Percentiles rank a stretch among this genome's conserved stretches.
These are phyloP conservation scores for Mimumesa dahlbomi DNA, from an alignment of 2,888 invertebrate genomes.

Conservation along the genomic window DNA sequence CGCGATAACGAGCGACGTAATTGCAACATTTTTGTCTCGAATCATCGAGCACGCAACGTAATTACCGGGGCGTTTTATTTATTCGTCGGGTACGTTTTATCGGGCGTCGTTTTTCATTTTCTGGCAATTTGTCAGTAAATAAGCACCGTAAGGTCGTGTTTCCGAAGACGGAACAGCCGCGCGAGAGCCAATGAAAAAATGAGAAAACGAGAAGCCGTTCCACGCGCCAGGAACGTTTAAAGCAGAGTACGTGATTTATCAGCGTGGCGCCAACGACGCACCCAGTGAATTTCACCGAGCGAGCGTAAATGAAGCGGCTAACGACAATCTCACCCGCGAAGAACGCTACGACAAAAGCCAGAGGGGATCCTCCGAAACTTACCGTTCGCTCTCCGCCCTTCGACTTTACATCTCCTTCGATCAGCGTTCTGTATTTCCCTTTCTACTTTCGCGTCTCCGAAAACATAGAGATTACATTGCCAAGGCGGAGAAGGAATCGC, in stretches of 20 bases:
- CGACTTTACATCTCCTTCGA: slow-evolving; percentile 15
- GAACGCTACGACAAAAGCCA: slow-evolving; percentile 47
- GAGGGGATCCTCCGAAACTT: slow-evolving; percentile 12
- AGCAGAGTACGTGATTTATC: slow-evolving; percentile 60
- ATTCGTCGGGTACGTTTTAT: too few species aligned
- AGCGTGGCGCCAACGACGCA: slow-evolving; percentile 42
- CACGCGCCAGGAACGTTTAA: slow-evolving; percentile 49
- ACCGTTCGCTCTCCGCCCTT: slow-evolving; percentile 27
- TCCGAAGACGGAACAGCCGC: neutral
- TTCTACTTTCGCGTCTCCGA: neutral
- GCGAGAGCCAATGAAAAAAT: slow-evolving; percentile 15
- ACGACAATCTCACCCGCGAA: slow-evolving; percentile 63
- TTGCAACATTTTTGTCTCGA: too few species aligned
- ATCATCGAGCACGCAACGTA: too few species aligned
- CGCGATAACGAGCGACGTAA: too few species aligned
- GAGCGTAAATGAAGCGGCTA: slow-evolving; percentile 69
- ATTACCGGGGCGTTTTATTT: too few species aligned
- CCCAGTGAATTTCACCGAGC: slow-evolving; percentile 60
- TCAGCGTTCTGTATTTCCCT: slow-evolving; percentile 12
- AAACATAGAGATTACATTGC: neutral
- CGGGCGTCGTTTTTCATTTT: neutral
- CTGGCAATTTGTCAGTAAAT: slow-evolving; percentile 1
- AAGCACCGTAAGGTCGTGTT: neutral
- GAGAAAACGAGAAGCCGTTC: slow-evolving; percentile 21
- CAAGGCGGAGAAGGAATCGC: neutral